Evolutionary conservation across 2,888 invertebrate genomes (phyloP), one percentile per base, ranked within the genome.

Genomic region (Hyposoter dolosus): DNA sequence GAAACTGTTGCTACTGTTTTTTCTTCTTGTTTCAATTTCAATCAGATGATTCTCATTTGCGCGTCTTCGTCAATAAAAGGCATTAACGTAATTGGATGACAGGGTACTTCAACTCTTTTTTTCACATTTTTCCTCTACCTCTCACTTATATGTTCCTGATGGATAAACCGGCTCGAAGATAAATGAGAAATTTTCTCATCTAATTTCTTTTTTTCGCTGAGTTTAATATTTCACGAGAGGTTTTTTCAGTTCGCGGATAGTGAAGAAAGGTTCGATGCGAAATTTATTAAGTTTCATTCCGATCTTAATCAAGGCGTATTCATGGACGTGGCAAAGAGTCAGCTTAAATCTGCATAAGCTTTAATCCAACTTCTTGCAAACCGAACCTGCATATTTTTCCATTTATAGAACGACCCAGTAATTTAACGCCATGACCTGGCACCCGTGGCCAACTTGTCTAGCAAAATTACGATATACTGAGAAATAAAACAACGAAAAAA

Each of bases 401-500:
- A 68, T 77, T 78, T 82, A 74, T 50, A 74, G 82, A 72, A 81
- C 72, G 72, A 77, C 72, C 19, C 47, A 81, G 81, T 63, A 74
- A 82, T 85, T 85, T 68, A 60, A 60, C 19, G 56, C 12, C 56
- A 81, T 17, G 74, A 56, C 32, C 32, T 5, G 32, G 76, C 3
- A 68, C n/a, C 4, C 12, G 10, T 40, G 19, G 45, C 17, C 19
- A 15, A 23, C 45, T 72, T 77, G 43, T 82, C 72, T 35, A 74
- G 12, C 19, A 50, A 81, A 84, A 76, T 79, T 66, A 79, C 32
- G 80, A 75, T 82, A 82, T 68, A 77, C 28, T 47, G 77, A 53
- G 60, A 60, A 68, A 78, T 74, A 60, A 60, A 68, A 74, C 35
- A 47, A 74, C 69, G 35, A 3, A 35, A 45, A 35, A 66, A 35